Evolutionary conservation across 2,113 vertebrate species (phyloP).

Genomic region (Oenanthe melanoleuca): DNA sequence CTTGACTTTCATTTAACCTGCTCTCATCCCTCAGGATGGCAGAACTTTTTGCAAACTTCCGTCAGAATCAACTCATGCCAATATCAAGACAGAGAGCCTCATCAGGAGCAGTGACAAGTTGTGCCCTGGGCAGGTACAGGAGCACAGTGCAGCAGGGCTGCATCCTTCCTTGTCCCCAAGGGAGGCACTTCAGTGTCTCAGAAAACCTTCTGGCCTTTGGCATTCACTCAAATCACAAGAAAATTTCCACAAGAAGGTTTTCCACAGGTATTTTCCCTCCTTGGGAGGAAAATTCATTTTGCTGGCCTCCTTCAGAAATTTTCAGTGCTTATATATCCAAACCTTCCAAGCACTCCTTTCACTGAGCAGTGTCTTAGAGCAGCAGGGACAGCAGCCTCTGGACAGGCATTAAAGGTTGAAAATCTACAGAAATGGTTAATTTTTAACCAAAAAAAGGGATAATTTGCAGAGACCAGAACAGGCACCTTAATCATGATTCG

Average conservation of each 20-base stretch:
- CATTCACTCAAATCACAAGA: too few relatives aligned
- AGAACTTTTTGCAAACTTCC: neutral
- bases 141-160: neutral
- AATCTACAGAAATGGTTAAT: neutral
- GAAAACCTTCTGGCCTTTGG: neutral
- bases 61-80: neutral
- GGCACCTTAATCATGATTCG: too few relatives aligned
- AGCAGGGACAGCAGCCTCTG: neutral
- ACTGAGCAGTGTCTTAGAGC: neutral
- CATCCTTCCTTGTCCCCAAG: rapidly evolving
- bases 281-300: neutral
- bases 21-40: slow-evolving; percentile 18
- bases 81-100: rapidly evolving
- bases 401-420: neutral
- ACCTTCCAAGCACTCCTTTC: too few relatives aligned
- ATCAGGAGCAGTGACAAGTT: rapidly evolving
- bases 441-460: neutral
- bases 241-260: neutral
- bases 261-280: too few relatives aligned
- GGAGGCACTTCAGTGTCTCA: neutral
- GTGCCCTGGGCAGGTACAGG: neutral
- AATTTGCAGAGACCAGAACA: neutral
- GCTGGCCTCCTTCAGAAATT: neutral
- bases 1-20: slow-evolving; percentile 65
- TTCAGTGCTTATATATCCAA: neutral